phyloP scores from a whole-genome alignment of 2,113 vertebrate genomes.

The Bubalus kerabau region DNA sequence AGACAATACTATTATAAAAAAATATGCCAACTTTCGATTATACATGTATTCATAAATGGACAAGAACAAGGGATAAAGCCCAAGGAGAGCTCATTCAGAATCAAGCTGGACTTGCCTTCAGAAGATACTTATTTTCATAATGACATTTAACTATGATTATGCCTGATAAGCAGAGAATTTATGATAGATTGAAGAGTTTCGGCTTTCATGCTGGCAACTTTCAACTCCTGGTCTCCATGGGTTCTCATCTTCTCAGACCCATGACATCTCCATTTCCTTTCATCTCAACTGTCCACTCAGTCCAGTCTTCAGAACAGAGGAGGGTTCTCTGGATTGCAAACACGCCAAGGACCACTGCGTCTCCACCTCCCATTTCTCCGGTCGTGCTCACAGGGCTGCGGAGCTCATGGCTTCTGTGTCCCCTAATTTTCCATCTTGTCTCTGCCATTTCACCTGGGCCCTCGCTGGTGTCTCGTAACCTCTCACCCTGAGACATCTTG shows the following conservation, averaged over 20 bases:
- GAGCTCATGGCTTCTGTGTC: background rate
- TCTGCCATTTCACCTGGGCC: background rate
- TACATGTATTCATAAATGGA: fast-evolving
- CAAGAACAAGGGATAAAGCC: background rate
- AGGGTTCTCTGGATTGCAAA: background rate
- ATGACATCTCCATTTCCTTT: background rate
- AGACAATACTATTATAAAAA: background rate
- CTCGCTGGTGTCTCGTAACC: fast-evolving
- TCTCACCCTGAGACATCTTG: background rate
- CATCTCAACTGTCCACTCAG: background rate
- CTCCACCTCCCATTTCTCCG: fast-evolving
- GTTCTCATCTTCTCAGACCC: background rate
- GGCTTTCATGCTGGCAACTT: background rate
- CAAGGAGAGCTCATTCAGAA: background rate
- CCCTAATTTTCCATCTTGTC: background rate
- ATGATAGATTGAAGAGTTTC: background rate
- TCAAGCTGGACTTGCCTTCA: background rate
- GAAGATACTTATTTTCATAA: background rate
- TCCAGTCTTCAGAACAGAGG: background rate
- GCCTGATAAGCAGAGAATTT: background rate
- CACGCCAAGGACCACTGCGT: background rate
- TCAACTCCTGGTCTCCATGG: background rate
- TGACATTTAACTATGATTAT: background rate
- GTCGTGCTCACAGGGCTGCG: fast-evolving
- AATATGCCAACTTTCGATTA: background rate